Evolutionary conservation across 2,113 vertebrate species (phyloP), one percentile per base, ranked within the genome.

Genomic region (Zonotrichia leucophrys): DNA sequence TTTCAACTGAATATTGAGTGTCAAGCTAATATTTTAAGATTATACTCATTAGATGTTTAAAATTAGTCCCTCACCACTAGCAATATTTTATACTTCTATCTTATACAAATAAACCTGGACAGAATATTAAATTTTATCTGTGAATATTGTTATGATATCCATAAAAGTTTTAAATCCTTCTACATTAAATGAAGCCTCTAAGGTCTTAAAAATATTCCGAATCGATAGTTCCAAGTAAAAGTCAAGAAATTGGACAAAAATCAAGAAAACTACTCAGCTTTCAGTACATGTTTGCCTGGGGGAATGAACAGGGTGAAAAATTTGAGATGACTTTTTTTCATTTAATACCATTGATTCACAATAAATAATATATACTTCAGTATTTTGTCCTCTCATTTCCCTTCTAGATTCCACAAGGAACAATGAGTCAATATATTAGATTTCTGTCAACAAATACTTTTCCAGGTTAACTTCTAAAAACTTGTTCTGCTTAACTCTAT

Each of bases 201-300:
- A 89, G 52, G 92, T 84, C 75, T 93, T 44, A 50, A 21, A 72
- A 85, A 95, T 83, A 90, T 93, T 96, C 94, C 93, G 84, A 97
- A 92, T 90, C 89, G 42, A 83, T 14, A 79, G 31, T 22, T 31
- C 62, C 88, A 70, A 24, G 68, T 92, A 87, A 77, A 92, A 62
- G 83, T 64, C 87, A 96, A 96, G 46, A 95, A 96, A 94, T 68
- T 83, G 94, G 33, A 92, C 35, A 88, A 80, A 96, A 97, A 90
- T 91, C 91, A 94, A 94, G 83, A 86, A 94, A 95, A 85, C 47
- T 72, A 35, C 79, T 89, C 82, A 87, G 62, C 78, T 91, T 94
- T 63, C 80, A 95, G 53, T 82, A 95, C 63, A 64, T 33, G 7
- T 30, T 83, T 96, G 76, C 68, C 81, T 90, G 33, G 55, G 60